Evolutionary conservation across 2,888 invertebrate species (phyloP).

Genomic region (Mellilla xanthometata): DNA sequence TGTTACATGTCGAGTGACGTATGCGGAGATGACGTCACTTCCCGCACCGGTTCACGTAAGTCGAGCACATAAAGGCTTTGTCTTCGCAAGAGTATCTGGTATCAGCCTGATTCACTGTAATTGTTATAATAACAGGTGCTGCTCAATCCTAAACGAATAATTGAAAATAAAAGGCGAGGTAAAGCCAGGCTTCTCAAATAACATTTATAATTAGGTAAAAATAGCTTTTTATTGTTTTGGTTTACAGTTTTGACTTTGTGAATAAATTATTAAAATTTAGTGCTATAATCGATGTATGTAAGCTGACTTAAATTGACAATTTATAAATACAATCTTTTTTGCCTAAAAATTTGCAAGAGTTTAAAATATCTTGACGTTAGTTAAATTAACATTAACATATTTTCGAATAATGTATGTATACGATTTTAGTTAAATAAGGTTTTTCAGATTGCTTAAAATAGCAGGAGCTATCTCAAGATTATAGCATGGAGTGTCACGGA

Average conservation of each 20-base stretch:
- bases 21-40: slow-evolving; percentile 3
- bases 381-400: not conserved
- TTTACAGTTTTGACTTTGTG: too few species aligned
- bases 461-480: slow-evolving; percentile 16
- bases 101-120: not conserved
- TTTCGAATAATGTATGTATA: slow-evolving; percentile 7
- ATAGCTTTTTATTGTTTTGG: too few species aligned
- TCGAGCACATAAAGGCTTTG: not conserved
- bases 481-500: slow-evolving; percentile 13
- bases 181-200: too few species aligned
- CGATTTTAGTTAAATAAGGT: slow-evolving; percentile 13
- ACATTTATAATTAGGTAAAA: too few species aligned
- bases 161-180: too few species aligned
- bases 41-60: not conserved
- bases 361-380: too few species aligned
- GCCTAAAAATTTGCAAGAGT: too few species aligned
- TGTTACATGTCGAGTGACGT: slow-evolving; percentile 4
- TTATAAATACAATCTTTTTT: too few species aligned
- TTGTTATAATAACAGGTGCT: not conserved
- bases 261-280: too few species aligned
- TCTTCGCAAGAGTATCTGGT: not conserved
- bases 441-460: slow-evolving; percentile 19
- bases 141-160: too few species aligned
- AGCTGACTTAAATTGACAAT: too few species aligned
- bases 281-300: too few species aligned